Percentiles rank a stretch among this genome's conserved stretches.
phyloP scores from a whole-genome alignment of 2,797 vertebrate genomes.

The Cercopithecus neglectus region DNA sequence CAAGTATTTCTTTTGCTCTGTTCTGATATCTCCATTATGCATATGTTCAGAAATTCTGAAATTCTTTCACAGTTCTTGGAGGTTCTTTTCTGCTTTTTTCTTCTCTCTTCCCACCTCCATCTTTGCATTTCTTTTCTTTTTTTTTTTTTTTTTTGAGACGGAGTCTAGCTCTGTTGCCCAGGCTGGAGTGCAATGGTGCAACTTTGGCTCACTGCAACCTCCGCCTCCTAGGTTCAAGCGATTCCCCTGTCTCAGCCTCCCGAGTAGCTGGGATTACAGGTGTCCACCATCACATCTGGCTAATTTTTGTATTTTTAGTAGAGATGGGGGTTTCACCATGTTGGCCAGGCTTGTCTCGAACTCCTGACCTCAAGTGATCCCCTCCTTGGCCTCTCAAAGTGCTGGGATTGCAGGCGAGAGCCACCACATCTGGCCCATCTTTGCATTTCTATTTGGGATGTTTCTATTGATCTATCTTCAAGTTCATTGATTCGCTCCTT shows the following conservation, averaged over 20 bases:
- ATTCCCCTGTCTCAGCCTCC: not conserved
- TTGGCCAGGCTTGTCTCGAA: not conserved
- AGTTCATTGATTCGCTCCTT: not conserved
- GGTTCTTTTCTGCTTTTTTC: not conserved
- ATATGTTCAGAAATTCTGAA: not conserved
- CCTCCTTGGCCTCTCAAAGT: not conserved
- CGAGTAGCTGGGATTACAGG: not conserved
- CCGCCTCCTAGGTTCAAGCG: not conserved
- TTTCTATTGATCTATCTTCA: not conserved
- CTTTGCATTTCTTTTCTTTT: not conserved
- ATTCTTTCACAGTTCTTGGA: not conserved
- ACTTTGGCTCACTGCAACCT: not conserved
- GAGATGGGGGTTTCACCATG: not conserved
- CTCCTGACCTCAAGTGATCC: not conserved
- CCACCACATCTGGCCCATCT: not conserved
- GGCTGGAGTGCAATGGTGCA: not conserved
- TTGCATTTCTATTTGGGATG: not conserved
- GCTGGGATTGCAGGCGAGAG: not conserved
- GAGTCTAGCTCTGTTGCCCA: not conserved
- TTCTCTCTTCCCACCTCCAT: not conserved
- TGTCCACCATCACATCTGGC: not conserved
- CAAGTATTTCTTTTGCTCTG: not conserved
- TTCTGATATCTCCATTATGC: not conserved
- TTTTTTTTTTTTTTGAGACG: not conserved
- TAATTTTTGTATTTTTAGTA: not conserved